A percentile compares a stretch with the other conserved stretches of the same genome.
Conservation (phyloP, 2,113 vertebrate genomes). For the Spermophilus dauricus region DNA sequence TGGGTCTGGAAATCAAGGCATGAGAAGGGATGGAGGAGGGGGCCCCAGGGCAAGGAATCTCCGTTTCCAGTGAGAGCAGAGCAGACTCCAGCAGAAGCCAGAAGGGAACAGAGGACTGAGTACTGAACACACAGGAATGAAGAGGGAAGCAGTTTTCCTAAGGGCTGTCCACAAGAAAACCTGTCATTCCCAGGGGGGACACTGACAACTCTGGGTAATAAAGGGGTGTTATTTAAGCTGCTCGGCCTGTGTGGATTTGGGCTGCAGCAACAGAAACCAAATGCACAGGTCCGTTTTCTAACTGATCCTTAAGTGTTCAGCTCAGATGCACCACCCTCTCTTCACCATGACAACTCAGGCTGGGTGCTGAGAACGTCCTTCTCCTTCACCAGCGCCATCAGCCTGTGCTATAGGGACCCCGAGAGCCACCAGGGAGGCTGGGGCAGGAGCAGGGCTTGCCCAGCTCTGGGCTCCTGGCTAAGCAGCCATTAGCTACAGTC, state of each 20-base stretch:
- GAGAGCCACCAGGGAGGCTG: neutral
- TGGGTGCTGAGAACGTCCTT: neutral
- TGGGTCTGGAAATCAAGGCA: neutral
- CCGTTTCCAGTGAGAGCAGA: no score
- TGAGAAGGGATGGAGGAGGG: neutral
- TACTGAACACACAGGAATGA: neutral
- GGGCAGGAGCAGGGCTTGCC: neutral
- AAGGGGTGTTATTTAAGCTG: neutral
- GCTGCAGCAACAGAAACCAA: neutral
- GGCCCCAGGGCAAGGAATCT: no score
- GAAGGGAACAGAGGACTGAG: no score
- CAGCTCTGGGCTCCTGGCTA: rapidly evolving
- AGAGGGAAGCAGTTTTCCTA: neutral
- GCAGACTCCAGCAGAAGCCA: neutral
- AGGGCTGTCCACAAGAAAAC: neutral
- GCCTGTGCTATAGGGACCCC: neutral
- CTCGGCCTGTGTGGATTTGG: neutral
- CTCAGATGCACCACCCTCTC: neutral
- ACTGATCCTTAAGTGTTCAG: neutral
- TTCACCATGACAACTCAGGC: neutral
- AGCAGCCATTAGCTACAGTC: neutral
- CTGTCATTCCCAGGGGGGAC: no score
- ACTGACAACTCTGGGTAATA: neutral
- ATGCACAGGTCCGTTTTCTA: no score
- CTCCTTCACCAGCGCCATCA: neutral